phyloP scores from a whole-genome alignment of 2,797 vertebrate species.

The Chaenodraco wilsoni region DNA sequence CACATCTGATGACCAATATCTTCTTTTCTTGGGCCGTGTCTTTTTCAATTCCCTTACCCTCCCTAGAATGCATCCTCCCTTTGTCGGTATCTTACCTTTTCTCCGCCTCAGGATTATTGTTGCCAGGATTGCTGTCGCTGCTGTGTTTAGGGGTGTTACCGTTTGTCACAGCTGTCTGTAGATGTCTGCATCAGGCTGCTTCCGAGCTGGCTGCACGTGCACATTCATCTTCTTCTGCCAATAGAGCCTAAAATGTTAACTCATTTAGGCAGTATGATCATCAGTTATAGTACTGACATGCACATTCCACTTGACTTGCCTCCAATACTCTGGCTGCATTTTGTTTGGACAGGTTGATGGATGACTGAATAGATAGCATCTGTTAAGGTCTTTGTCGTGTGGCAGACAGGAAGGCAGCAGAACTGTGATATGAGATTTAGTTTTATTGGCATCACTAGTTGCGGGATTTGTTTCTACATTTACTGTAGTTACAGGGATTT shows the following conservation, averaged over 20 bases:
- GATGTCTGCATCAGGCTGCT: slow-evolving; percentile 59
- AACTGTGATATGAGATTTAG: slow-evolving; percentile 37
- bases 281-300: slow-evolving; percentile 69
- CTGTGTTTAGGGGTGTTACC: slow-evolving; percentile 43
- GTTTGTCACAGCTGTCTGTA: slow-evolving; percentile 61
- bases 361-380: slow-evolving; percentile 70
- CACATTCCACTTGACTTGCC: slow-evolving; percentile 65
- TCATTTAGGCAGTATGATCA: slow-evolving; percentile 72
- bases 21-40: slow-evolving; percentile 32
- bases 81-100: slow-evolving; percentile 41
- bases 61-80: slow-evolving; percentile 18
- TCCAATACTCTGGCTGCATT: slow-evolving; percentile 59
- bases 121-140: slow-evolving; percentile 40
- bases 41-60: neutral
- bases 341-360: slow-evolving; percentile 74
- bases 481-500: neutral
- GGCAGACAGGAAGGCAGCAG: slow-evolving; percentile 41
- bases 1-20: slow-evolving; percentile 57
- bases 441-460: slow-evolving; percentile 23
- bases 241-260: slow-evolving; percentile 73
- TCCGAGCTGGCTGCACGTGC: slow-evolving; percentile 55
- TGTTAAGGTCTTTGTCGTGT: slow-evolving; percentile 61
- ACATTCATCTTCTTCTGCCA: slow-evolving; percentile 66
- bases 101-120: slow-evolving; percentile 30
- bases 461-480: slow-evolving; percentile 24